Percentiles rank a stretch among this genome's conserved stretches.
These are phyloP conservation scores for Hippoglossus hippoglossus DNA, from an alignment of 2,797 vertebrate species.

Conservation along the genomic window DNA sequence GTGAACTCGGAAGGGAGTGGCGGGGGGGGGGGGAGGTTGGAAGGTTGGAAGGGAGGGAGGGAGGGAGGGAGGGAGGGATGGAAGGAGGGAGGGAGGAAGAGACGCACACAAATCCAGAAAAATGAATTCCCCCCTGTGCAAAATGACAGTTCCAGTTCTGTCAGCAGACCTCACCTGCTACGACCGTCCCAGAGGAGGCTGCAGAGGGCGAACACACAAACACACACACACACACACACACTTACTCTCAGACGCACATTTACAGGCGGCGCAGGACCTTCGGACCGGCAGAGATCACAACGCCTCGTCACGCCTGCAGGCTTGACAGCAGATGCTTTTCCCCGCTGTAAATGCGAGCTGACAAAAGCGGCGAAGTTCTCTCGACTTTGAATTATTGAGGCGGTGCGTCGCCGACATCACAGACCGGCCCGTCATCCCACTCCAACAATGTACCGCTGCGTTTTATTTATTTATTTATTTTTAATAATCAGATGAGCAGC, in stretches of 20 bases:
- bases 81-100: neutral
- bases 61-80: neutral
- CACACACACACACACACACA: slow-evolving; percentile 2
- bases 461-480: neutral
- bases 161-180: slow-evolving; percentile 76
- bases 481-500: slow-evolving; percentile 41
- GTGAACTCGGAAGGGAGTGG: slow-evolving; percentile 51
- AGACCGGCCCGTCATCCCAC: slow-evolving; percentile 8
- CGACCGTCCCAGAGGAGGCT: slow-evolving; percentile 52
- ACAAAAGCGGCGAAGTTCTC: slow-evolving; percentile 38
- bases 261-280: slow-evolving; percentile 13
- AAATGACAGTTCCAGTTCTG: slow-evolving; percentile 81
- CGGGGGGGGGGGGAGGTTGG: neutral
- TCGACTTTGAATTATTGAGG: slow-evolving; percentile 55
- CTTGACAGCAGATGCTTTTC: slow-evolving; percentile 48
- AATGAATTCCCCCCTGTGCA: slow-evolving; percentile 64
- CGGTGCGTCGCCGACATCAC: slow-evolving; percentile 19
- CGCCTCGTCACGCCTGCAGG: slow-evolving; percentile 24
- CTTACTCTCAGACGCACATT: too few species aligned
- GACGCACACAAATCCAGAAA: slow-evolving; percentile 58
- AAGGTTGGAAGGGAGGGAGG: neutral
- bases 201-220: slow-evolving; percentile 42
- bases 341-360: slow-evolving; percentile 42
- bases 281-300: slow-evolving; percentile 41
- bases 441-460: slow-evolving; percentile 1